Base-by-base conservation (phyloP, 2,797 vertebrate genomes). In the Pantherophis alleghaniensis region DNA sequence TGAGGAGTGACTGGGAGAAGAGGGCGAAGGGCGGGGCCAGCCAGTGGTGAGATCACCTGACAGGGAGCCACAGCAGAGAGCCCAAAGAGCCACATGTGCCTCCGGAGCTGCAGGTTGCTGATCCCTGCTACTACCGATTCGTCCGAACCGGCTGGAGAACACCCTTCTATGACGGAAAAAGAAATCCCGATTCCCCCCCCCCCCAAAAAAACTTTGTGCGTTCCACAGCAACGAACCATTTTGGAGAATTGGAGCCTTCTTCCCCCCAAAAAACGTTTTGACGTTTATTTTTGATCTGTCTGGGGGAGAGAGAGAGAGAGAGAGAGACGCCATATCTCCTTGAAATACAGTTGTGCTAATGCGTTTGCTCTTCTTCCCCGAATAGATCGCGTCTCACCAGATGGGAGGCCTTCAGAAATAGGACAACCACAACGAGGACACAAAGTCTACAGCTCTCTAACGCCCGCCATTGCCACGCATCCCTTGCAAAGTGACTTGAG, bases 331-430 rank as follows among this genome's bases (percentile, higher is more conserved):
- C 42, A 86, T 88, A 91, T 53, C 60, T 88, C 22, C 22, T 74
- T 57, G n/a, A 20, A 7, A 14, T 47, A 53, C 11, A 37, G 26
- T 6, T 47, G 22, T 10, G n/a, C 56, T 32, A 53, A 60, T 14
- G 28, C 28, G 2, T 92, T 92, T 13, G 86, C 55, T 86, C 55
- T 32, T 51, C 51, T 86, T 69, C 37, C 88, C 2, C 20, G 28
- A 42, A 28, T 32, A 90, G 66, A 61, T 24, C 9, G 56, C 83
- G 88, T 88, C 57, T 86, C 88, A 90, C 37, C 92, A 92, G 51
- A 93, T 88, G 88, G 92, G 92, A 90, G 90, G 51, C 42, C 89
- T 93, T 93, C 59, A 14, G 57, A 93, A 69, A 66, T 9, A 90
- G 89, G 86, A 87, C 88, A 93, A 66, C 18, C 18, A 57, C n/a